Evolutionary conservation across 2,797 vertebrate species (phyloP).

Genomic region (Helarctos malayanus): DNA sequence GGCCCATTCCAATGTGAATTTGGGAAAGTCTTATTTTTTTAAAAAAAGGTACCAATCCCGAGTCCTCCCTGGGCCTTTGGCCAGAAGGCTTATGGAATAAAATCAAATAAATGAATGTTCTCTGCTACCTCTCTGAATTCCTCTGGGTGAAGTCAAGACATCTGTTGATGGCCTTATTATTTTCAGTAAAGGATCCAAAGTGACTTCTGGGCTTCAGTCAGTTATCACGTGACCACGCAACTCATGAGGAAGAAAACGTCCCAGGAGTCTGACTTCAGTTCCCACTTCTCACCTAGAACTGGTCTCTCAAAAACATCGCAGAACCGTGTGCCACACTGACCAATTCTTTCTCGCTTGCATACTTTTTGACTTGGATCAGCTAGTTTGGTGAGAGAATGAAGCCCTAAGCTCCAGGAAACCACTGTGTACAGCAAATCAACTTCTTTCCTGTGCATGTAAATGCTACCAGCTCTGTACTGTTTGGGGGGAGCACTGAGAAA

Average conservation of each 20-base stretch:
- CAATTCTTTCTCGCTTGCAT: background rate
- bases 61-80: background rate
- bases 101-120: background rate
- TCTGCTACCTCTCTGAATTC: background rate
- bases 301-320: background rate
- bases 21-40: background rate
- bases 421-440: background rate
- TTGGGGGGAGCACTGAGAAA: background rate
- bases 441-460: background rate
- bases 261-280: conserved; percentile 16
- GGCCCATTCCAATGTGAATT: background rate
- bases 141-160: background rate
- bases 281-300: background rate
- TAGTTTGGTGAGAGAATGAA: background rate
- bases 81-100: background rate
- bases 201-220: background rate
- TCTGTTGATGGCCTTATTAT: background rate
- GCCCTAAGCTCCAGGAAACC: background rate
- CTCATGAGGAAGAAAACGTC: background rate
- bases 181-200: background rate
- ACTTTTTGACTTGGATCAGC: background rate
- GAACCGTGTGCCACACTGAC: background rate
- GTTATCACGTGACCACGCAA: background rate
- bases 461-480: background rate
- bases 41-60: background rate